Percentiles rank a stretch among this genome's conserved stretches.
Conservation (phyloP, 2,888 invertebrate species). For the Chalcis sispes region DNA sequence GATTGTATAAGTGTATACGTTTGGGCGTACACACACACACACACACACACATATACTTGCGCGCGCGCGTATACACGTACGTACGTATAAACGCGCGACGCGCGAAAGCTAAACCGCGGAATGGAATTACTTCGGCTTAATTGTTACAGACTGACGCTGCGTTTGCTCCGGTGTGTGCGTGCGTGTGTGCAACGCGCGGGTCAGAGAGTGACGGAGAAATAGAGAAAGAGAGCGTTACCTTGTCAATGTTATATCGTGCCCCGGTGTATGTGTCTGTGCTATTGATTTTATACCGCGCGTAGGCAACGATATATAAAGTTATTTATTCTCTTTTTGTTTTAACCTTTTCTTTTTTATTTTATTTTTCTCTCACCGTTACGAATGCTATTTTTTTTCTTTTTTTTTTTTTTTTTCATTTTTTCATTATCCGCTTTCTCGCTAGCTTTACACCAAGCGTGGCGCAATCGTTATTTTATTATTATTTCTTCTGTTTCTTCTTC, state of each 20-base stretch:
- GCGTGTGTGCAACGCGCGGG: too few relatives aligned
- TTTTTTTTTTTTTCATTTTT: neutral
- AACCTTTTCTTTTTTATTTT: too few relatives aligned
- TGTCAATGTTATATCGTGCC: conserved; percentile 12
- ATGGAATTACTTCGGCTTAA: conserved; percentile 72
- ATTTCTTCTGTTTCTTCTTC: too few relatives aligned
- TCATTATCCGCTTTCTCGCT: conserved; percentile 16
- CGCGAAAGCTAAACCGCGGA: conserved; percentile 70
- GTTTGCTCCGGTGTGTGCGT: conserved; percentile 51
- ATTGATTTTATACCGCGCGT: conserved; percentile 22
- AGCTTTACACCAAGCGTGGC: neutral
- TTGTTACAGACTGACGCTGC: conserved; percentile 61
- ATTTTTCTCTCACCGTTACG: too few relatives aligned
- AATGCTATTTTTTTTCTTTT: too few relatives aligned
- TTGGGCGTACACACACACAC: neutral
- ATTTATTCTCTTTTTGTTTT: neutral
- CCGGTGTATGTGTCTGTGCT: too few relatives aligned
- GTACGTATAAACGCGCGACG: conserved; percentile 34
- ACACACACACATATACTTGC: neutral
- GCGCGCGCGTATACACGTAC: neutral
- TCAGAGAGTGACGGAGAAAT: too few relatives aligned
- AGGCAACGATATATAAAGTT: conserved; percentile 8
- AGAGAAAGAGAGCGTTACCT: too few relatives aligned
- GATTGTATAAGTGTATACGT: too few relatives aligned
- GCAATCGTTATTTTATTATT: neutral